A percentile compares a stretch with the other conserved stretches of the same genome.
Evolutionary conservation across 2,797 vertebrate species (phyloP).

Genomic region (Spinus olivaceus): DNA sequence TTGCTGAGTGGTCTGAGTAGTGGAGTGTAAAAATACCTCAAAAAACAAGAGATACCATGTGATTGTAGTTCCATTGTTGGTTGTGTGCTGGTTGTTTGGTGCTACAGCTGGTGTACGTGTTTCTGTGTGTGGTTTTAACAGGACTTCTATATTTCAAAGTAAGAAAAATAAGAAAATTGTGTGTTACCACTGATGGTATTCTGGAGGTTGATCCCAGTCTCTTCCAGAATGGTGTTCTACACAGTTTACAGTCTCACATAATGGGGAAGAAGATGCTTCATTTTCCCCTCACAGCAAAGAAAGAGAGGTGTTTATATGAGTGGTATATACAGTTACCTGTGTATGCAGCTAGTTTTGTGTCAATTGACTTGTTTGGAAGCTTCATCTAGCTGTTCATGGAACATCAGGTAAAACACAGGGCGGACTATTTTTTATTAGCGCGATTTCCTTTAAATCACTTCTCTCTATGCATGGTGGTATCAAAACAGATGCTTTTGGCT

Average conservation of each 20-base stretch:
- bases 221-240: not conserved
- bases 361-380: not conserved
- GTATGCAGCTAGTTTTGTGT: not conserved
- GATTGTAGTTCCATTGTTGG: not conserved
- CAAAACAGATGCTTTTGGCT: not conserved
- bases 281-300: not conserved
- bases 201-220: not conserved
- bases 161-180: not conserved
- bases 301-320: not conserved
- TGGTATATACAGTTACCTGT: not conserved
- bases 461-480: not conserved
- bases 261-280: not conserved
- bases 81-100: not conserved
- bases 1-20: not conserved
- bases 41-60: not conserved
- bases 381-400: not conserved
- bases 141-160: not conserved
- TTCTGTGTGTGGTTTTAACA: not conserved
- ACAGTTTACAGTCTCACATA: not conserved
- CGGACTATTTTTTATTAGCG: not conserved
- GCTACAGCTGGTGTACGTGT: not conserved
- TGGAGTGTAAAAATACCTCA: conserved; percentile 26
- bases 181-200: not conserved
- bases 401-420: not conserved
- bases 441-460: not conserved